These are phyloP conservation scores for Syncerus caffer DNA, from an alignment of 2,797 vertebrate genomes.

Conservation along the genomic window DNA sequence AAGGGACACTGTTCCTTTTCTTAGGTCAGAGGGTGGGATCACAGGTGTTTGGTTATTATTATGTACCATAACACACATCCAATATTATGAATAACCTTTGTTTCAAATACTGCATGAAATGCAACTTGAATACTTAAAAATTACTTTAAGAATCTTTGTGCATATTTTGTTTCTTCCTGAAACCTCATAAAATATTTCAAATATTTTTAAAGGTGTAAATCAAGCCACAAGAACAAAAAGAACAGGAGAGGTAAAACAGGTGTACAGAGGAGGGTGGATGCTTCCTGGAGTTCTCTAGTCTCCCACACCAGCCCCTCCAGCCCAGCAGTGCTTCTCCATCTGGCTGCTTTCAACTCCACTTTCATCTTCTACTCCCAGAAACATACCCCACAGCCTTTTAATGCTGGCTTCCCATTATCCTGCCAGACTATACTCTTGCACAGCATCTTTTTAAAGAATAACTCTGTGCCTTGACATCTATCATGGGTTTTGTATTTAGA, in stretches of 20 bases:
- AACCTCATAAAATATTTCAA: not conserved
- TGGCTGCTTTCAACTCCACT: not conserved
- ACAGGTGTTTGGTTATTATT: not conserved
- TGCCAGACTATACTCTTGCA: not conserved
- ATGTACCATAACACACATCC: not conserved
- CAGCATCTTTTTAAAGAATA: not conserved
- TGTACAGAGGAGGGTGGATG: rapidly evolving
- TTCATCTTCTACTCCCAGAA: not conserved
- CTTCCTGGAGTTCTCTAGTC: not conserved
- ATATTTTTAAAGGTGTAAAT: not conserved
- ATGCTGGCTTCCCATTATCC: not conserved
- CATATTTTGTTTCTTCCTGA: not conserved
- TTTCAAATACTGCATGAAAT: not conserved
- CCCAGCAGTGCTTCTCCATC: not conserved
- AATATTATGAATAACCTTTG: not conserved
- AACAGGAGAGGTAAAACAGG: not conserved
- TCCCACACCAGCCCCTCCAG: not conserved
- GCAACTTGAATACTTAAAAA: not conserved
- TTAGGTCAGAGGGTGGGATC: not conserved
- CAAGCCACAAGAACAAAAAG: not conserved
- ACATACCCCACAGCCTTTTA: not conserved
- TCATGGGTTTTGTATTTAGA: not conserved
- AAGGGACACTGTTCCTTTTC: not conserved
- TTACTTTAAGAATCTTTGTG: not conserved
- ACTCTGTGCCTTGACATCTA: not conserved